Base-by-base conservation (phyloP, 2,797 vertebrate genomes). In the Champsocephalus gunnari region DNA sequence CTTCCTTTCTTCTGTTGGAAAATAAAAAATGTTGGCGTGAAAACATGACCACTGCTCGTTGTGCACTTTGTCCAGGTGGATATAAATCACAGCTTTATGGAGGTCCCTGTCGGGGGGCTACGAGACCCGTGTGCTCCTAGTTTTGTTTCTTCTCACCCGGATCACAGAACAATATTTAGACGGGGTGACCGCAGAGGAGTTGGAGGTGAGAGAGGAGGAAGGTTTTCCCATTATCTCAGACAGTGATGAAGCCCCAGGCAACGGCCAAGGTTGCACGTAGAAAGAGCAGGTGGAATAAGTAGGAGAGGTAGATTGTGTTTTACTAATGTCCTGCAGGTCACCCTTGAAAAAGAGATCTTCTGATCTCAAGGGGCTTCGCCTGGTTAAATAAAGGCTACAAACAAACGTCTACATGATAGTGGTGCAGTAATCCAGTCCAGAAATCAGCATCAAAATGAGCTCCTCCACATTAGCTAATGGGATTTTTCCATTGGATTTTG, bases 121-220 rank as follows among this genome's bases (percentile, higher is more conserved):
- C 80, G 75, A 88, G 87, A 89, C 86, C 90, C 67, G 79, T 64
- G 60, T 0, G 34, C 84, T 91, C 85, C 73, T 67, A 69, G 84
- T 91, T 92, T 90, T 82, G 9, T 82, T 84, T 88, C 89, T 93
- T 89, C 92, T 92, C 89, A 80, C 82, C 79, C 90, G 64, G 87
- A 92, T 92, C 92, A 89, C 92, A 94, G 90, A 94, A 83, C 91
- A 96, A 96, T 91, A 94, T 96, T 95, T 95, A 93, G 92, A 90
- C 54, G 63, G 86, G 85, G 85, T 77, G 78, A 79, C 77, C 57
- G 59, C 68, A 75, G 84, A 60, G 75, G 77, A 53, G 60, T 16
- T 32, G 43, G 62, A 66, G 85, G 66, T 64, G 57, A 61, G 65
- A 56, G 41, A 41, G 19, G 57, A 61, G 47, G 57, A 56, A 93